Evolutionary conservation across 2,113 vertebrate genomes (phyloP), one percentile per base, ranked within the genome.

Genomic region (Poecilia latipinna): DNA sequence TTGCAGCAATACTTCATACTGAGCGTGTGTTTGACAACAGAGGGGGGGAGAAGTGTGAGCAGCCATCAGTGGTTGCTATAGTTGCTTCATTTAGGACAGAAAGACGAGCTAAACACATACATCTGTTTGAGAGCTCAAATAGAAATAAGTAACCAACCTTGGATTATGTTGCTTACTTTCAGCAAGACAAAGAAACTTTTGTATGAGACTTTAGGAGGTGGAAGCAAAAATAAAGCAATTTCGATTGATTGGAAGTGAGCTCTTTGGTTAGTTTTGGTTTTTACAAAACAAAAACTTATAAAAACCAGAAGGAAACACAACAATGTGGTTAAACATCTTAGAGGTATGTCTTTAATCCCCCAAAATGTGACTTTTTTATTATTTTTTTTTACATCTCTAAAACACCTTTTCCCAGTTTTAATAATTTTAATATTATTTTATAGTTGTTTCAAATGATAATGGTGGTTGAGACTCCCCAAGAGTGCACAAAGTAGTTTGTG

Each of bases 401-500:
- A 48, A 17, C 1, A 19, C 17, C 17, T 48, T 48, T 48, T 48
- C 4, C 17, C 17, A 48, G 44, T 48, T 48, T 48, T 19, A 19
- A 17, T 4, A 1, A 19, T 7, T 48, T 48, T 48, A 17, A 7
- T 4, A 42, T 42, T 42, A 4, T 42, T 42, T 42, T 42, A 8
- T 39, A 42, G 39, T 74, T 64, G n/a, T 26, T 26, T 72, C 17
- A 62, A 72, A 72, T 44, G n/a, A 79, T 61, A 78, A 31, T 26
- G 15, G 19, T 37, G 68, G 31, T 61, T 72, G 22, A 78, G 72
- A 74, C 44, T 66, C 24, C 70, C 19, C 66, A 77, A 35, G 17
- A 68, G 37, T 73, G 61, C 22, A 74, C 65, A 32, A 71, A 65
- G 61, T 66, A 71, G 70, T 80, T 83, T 80, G 67, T 68, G 29